phyloP scores from a whole-genome alignment of 2,888 invertebrate genomes.

The Nomada flava region DNA sequence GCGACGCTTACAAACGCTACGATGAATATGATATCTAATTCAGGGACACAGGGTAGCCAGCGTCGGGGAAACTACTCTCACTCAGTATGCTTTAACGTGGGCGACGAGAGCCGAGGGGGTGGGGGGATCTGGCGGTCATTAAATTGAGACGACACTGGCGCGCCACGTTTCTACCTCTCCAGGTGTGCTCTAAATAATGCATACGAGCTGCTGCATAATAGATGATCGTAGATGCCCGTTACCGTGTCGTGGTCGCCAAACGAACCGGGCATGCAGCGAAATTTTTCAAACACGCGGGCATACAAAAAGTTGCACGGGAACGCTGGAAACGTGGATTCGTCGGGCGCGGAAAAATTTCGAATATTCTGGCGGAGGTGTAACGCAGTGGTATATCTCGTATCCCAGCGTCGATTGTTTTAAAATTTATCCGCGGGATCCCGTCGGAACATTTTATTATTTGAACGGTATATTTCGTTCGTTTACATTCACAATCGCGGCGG shows the following conservation, averaged over 20 bases:
- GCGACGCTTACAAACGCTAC: conserved; percentile 33
- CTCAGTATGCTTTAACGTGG: conserved; percentile 25
- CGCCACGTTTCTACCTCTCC: conserved; percentile 61
- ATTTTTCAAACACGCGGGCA: conserved; percentile 65
- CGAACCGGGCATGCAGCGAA: conserved; percentile 46
- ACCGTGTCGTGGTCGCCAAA: conserved; percentile 52
- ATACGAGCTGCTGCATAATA: conserved; percentile 74
- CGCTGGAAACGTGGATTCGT: too few relatives aligned
- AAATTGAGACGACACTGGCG: conserved; percentile 61
- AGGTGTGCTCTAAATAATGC: conserved; percentile 77
- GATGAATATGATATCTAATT: conserved; percentile 61
- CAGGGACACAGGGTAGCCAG: conserved; percentile 18
- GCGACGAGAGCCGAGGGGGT: conserved; percentile 20
- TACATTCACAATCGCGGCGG: too few relatives aligned
- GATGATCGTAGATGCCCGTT: conserved; percentile 66
- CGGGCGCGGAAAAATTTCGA: too few relatives aligned
- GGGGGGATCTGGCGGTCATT: conserved; percentile 45
- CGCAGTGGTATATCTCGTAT: too few relatives aligned
- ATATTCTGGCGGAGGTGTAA: too few relatives aligned
- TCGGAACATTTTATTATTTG: too few relatives aligned
- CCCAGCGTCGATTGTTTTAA: too few relatives aligned
- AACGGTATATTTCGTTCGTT: too few relatives aligned
- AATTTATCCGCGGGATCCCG: too few relatives aligned
- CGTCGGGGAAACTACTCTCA: conserved; percentile 21
- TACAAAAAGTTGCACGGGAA: neutral